A percentile compares a stretch with the other conserved stretches of the same genome.
Conservation (phyloP, 2,888 invertebrate genomes). For the Metacarcinus magister region DNA sequence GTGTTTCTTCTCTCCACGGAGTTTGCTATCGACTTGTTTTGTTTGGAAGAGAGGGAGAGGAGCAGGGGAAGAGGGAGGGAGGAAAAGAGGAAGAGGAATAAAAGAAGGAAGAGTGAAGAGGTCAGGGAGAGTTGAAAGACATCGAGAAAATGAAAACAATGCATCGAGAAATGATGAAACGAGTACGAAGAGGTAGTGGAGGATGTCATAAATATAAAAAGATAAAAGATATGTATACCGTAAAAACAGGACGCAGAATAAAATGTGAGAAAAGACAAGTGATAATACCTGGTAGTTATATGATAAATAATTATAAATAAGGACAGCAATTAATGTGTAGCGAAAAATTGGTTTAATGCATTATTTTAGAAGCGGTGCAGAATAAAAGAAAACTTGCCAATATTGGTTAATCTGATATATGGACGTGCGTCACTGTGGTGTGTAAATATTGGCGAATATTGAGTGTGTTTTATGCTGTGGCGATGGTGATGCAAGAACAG, state of each 20-base stretch:
- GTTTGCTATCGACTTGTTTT: conserved; percentile 28
- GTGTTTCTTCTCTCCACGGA: neutral
- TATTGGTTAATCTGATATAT: conserved; percentile 27
- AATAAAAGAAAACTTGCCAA: neutral
- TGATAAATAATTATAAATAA: neutral
- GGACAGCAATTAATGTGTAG: neutral
- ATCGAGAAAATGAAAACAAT: neutral
- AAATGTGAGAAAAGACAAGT: neutral
- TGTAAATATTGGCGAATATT: conserved; percentile 20
- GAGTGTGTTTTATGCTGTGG: neutral
- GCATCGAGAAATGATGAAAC: neutral
- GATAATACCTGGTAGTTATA: neutral
- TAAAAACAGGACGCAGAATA: neutral
- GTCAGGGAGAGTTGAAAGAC: neutral
- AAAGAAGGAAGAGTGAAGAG: neutral
- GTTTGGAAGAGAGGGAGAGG: neutral
- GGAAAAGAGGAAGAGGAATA: neutral
- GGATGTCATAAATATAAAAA: neutral
- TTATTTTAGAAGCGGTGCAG: neutral
- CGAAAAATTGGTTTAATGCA: neutral
- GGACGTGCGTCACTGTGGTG: neutral
- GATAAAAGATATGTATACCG: neutral
- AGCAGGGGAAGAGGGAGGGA: neutral
- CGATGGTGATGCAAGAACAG: neutral
- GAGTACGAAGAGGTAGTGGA: neutral